phyloP scores from a whole-genome alignment of 2,797 vertebrate species.

The Myoxocephalus aenaeus region DNA sequence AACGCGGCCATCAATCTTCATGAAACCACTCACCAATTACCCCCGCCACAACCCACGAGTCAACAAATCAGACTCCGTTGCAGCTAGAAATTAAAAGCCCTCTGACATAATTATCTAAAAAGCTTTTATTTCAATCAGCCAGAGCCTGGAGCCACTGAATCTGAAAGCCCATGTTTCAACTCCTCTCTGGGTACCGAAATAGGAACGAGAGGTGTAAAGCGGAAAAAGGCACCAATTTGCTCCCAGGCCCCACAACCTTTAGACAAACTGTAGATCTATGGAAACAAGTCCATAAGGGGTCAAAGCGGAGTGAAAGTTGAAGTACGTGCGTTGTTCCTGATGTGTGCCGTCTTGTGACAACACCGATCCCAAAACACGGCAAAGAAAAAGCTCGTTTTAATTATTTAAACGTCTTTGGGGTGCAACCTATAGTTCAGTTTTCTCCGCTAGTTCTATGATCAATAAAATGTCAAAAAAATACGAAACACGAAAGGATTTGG shows the following conservation, averaged over 20 bases:
- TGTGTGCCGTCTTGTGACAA: slow-evolving; percentile 7
- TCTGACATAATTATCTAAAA: slow-evolving; percentile 57
- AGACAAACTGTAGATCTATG: slow-evolving; percentile 51
- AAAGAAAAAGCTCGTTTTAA: background rate
- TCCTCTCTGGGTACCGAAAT: slow-evolving; percentile 23
- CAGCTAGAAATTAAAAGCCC: slow-evolving; percentile 57
- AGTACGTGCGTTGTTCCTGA: background rate
- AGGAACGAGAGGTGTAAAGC: slow-evolving; percentile 26
- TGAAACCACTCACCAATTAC: slow-evolving; percentile 34
- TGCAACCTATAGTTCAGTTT: background rate
- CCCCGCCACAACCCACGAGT: slow-evolving; percentile 29
- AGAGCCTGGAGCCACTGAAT: slow-evolving; percentile 15
- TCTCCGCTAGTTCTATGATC: background rate
- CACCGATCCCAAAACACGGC: background rate
- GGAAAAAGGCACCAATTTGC: slow-evolving; percentile 24
- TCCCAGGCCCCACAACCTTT: slow-evolving; percentile 39
- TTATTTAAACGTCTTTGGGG: background rate
- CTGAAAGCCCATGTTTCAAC: slow-evolving; percentile 23
- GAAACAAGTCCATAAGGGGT: slow-evolving; percentile 39
- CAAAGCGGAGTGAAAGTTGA: slow-evolving; percentile 20
- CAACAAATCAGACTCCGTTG: slow-evolving; percentile 50
- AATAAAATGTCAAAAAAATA: background rate
- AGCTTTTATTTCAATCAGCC: slow-evolving; percentile 54
- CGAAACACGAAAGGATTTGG: slow-evolving; percentile 14
- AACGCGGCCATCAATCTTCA: slow-evolving; percentile 44